phyloP scores from a whole-genome alignment of 2,797 vertebrate genomes.

The Myotis daubentonii region DNA sequence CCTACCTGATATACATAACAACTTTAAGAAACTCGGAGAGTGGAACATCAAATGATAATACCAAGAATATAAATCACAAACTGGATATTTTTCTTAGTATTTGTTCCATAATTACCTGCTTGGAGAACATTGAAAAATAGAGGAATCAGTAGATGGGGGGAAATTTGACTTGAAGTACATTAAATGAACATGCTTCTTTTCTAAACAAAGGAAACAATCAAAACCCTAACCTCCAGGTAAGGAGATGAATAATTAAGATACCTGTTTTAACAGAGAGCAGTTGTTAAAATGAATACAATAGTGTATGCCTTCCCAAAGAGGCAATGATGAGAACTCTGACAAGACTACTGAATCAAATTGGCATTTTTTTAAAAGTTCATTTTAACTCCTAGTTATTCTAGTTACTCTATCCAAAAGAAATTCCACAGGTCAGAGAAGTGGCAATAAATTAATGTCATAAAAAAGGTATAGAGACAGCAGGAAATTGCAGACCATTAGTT shows the following conservation, averaged over 20 bases:
- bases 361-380: conserved; percentile 64
- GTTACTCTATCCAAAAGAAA: conserved; percentile 71
- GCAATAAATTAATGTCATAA: conserved; percentile 78
- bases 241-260: conserved; percentile 57
- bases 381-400: conserved; percentile 67
- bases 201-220: conserved; percentile 54
- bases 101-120: conserved; percentile 16
- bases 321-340: conserved; percentile 55
- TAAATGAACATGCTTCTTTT: conserved; percentile 27
- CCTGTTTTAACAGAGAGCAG: conserved; percentile 26
- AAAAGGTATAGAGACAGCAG: conserved; percentile 74
- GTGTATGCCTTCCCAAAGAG: conserved; percentile 38
- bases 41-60: conserved; percentile 17
- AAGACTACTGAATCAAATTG: conserved; percentile 66
- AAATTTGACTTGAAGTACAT: not conserved
- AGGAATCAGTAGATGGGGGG: not conserved
- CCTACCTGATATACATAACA: not conserved
- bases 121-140: conserved; percentile 37
- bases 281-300: conserved; percentile 48
- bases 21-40: not conserved
- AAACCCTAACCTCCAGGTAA: conserved; percentile 48
- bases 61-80: not conserved
- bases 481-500: conserved; percentile 78
- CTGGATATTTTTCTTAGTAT: conserved; percentile 19
- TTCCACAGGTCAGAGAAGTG: conserved; percentile 70